Percentiles rank a stretch among this genome's conserved stretches.
Evolutionary conservation across 1,140 invertebrate genomes (phyloP).

Genomic region (Chrysoperla carnea): DNA sequence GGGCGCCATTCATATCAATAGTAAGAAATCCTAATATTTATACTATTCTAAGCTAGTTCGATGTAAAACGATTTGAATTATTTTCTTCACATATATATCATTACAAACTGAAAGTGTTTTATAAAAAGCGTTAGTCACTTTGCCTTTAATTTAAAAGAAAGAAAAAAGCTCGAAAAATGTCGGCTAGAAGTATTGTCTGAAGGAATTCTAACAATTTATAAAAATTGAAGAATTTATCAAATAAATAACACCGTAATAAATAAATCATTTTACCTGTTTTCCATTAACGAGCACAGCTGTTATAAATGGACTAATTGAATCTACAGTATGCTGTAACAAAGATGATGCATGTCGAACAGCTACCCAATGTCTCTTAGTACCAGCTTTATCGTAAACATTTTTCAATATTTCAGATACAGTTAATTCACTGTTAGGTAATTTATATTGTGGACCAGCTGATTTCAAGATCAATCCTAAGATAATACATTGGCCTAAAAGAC

Average conservation of each 20-base stretch:
- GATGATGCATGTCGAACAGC: conserved; percentile 89
- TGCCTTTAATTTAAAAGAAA: too few species aligned
- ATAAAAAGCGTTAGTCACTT: too few species aligned
- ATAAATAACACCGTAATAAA: background rate
- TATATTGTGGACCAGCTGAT: conserved; percentile 64
- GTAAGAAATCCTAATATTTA: too few species aligned
- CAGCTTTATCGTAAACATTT: conserved; percentile 69
- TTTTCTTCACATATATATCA: too few species aligned
- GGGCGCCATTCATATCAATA: too few species aligned
- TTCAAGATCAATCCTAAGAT: conserved; percentile 71
- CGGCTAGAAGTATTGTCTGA: too few species aligned
- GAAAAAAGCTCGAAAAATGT: too few species aligned
- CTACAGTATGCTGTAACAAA: conserved; percentile 82
- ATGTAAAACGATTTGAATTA: too few species aligned
- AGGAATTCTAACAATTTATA: too few species aligned
- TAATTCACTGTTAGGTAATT: conserved; percentile 29
- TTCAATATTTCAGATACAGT: conserved; percentile 58
- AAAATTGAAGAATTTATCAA: too few species aligned
- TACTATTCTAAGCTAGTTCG: too few species aligned
- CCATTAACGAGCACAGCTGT: conserved; percentile 93
- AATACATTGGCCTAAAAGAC: conserved; percentile 63
- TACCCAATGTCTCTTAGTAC: conserved; percentile 77
- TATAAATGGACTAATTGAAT: conserved; percentile 95
- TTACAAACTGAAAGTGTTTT: too few species aligned
- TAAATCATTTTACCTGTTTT: conserved; percentile 54